phyloP scores from a whole-genome alignment of 2,113 vertebrate species.

The Oncorhynchus clarkii region DNA sequence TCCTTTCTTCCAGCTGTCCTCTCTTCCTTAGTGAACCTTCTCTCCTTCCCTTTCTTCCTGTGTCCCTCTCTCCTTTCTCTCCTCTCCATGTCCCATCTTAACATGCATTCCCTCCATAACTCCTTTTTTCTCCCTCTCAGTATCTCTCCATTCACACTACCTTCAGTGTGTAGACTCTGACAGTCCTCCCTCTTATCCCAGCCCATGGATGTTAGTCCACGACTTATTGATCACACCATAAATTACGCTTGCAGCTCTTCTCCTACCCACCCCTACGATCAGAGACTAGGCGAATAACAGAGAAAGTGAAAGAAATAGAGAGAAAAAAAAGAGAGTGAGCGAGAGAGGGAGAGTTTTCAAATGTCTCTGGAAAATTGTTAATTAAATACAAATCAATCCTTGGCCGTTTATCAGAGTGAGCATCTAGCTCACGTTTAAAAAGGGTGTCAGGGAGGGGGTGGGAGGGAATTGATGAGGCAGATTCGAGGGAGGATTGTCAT shows the following conservation, averaged over 20 bases:
- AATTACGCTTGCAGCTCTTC: constrained; percentile 71
- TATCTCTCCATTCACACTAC: constrained; percentile 20
- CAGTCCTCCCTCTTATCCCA: constrained; percentile 71
- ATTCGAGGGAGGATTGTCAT: constrained; percentile 66
- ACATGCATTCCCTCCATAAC: constrained; percentile 4
- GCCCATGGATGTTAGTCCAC: constrained; percentile 69
- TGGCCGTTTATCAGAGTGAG: constrained; percentile 84
- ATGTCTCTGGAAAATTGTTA: constrained; percentile 92
- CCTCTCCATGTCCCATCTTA: no score
- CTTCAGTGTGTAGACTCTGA: constrained; percentile 58
- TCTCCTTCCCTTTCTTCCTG: no score
- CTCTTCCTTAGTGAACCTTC: no score
- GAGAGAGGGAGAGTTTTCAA: constrained; percentile 61
- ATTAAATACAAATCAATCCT: constrained; percentile 98
- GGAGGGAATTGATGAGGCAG: constrained; percentile 64
- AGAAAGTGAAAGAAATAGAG: constrained; percentile 51
- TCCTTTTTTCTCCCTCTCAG: constrained; percentile 2
- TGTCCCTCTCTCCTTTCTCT: neutral
- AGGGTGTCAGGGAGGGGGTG: constrained; percentile 23
- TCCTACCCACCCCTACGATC: constrained; percentile 43
- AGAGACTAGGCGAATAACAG: constrained; percentile 7
- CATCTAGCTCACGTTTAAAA: constrained; percentile 67
- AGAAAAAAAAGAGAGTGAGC: constrained; percentile 63
- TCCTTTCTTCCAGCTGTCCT: constrained; percentile 17
- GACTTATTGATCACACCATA: constrained; percentile 75